Evolutionary conservation across 2,113 vertebrate species (phyloP).

Genomic region (Ptychochromis oligacanthus): DNA sequence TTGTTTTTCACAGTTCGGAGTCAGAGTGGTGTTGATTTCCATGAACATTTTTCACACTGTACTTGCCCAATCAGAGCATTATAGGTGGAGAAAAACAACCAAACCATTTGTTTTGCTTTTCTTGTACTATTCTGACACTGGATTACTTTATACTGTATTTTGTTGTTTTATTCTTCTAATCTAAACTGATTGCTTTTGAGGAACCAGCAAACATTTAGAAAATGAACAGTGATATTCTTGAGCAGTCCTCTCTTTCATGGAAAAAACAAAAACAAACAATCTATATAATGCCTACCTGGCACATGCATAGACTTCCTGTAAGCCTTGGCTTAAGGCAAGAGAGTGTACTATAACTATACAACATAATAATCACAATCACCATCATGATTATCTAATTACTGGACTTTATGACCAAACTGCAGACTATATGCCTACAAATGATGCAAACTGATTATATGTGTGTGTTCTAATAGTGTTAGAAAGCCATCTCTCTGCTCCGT

Average conservation of each 20-base stretch:
- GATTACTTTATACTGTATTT: neutral
- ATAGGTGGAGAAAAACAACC: neutral
- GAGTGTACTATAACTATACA: neutral
- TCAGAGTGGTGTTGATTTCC: neutral
- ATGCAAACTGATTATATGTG: neutral
- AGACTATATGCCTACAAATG: neutral
- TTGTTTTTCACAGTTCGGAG: neutral
- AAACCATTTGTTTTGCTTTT: neutral
- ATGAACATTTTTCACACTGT: neutral
- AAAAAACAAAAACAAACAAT: neutral
- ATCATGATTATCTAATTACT: neutral
- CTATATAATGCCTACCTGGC: neutral
- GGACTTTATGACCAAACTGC: neutral
- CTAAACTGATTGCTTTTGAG: neutral
- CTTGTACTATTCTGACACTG: neutral
- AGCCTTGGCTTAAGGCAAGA: neutral
- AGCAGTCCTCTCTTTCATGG: neutral
- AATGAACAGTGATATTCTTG: neutral
- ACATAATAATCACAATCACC: neutral
- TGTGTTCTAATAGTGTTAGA: neutral
- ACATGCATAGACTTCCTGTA: neutral
- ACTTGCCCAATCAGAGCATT: neutral
- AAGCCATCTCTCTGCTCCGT: conserved; percentile 9
- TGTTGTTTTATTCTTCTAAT: neutral
- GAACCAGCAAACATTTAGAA: neutral